Evolutionary conservation across 2,797 vertebrate genomes (phyloP), one percentile per base, ranked within the genome.

Genomic region (Oophaga sylvatica): DNA sequence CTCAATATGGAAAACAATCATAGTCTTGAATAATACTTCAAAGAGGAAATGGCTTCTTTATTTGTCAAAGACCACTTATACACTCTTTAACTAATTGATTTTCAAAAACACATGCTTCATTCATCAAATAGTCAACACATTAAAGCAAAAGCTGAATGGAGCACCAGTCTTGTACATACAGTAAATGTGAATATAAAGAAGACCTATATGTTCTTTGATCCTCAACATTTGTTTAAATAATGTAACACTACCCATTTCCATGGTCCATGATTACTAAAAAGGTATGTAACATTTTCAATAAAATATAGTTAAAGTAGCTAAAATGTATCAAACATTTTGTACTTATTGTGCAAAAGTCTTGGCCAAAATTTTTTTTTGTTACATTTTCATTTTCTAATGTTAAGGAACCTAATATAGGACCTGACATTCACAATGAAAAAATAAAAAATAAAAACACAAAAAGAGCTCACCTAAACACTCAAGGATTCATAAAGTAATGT

Each of bases 1-100:
- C 56, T 57, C 20, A 71, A 81, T 86, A n/a, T 71, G 59, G 17
- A 86, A 71, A 81, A 48, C 67, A 86, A 59, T 22, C 12, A 59
- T 35, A 41, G 29, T n/a, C 35, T 59, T 2, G 16, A 41, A 60
- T 22, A 35, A 41, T 56, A 75, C 53, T 84, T 84, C 22, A 65
- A 67, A 53, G 41, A n/a, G 5, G 22, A 48, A 57, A 48, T 63
- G 2, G 35, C 31, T 81, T 45, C 80, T 48, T 67, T 48, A 67
- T 65, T 77, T 48, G 57, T 81, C 62, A 29, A 65, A 59, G n/a
- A 22, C 41, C 19, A 81, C 35, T 48, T 67, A 81, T n/a, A 67
- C 60, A 22, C 48, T 26, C 41, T 65, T 48, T 48, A 22, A 17
- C 13, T 26, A 67, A 67, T 65, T 67, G 29, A 35, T 81, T 48